These are phyloP conservation scores for Leiothrix lutea DNA, from an alignment of 2,113 vertebrate genomes.

Conservation along the genomic window DNA sequence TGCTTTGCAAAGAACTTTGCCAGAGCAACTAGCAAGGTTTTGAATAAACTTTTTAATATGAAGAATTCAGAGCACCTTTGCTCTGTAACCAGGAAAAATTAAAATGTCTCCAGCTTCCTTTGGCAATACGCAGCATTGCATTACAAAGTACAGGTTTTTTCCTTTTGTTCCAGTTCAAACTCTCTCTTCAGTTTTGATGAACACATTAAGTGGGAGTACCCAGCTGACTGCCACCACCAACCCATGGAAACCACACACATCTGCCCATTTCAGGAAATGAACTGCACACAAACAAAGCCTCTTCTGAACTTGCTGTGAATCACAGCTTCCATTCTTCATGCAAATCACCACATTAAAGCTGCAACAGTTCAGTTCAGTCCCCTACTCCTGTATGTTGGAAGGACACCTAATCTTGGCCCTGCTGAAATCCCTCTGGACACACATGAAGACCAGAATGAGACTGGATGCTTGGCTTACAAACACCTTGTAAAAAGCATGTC, in stretches of 20 bases:
- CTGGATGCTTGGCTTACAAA: not conserved
- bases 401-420: not conserved
- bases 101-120: not conserved
- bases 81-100: not conserved
- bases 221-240: not conserved
- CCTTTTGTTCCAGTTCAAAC: not conserved
- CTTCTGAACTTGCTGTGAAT: not conserved
- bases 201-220: not conserved
- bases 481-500: not conserved
- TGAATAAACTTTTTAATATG: not conserved
- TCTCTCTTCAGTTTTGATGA: not conserved
- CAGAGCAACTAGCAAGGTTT: not conserved
- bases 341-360: not conserved
- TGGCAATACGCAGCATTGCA: not conserved
- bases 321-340: not conserved
- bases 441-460: not conserved
- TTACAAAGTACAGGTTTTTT: not conserved
- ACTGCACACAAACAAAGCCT: not conserved
- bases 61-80: not conserved
- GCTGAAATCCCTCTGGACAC: not conserved
- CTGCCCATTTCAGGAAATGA: not conserved
- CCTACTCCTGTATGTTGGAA: not conserved
- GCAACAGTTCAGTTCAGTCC: not conserved
- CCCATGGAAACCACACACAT: rapidly evolving
- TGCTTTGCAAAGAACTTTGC: not conserved